Base-by-base conservation (phyloP, 2,888 invertebrate species). In the Trissonchulus sp. region DNA sequence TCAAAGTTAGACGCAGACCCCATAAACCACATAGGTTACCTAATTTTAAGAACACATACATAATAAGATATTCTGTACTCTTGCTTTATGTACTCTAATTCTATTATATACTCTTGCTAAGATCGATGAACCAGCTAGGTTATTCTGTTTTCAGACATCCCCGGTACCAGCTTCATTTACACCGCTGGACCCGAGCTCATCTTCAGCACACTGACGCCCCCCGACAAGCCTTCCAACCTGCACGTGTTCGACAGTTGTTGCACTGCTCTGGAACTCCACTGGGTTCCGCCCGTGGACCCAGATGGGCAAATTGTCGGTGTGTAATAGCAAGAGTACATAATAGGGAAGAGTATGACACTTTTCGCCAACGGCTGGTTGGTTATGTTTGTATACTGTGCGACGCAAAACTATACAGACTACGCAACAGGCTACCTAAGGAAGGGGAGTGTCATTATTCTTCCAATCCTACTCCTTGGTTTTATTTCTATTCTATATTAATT, bases 231-330 rank as follows among this genome's bases (percentile, higher is more conserved):
- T 30, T 65, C 65, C 3, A 65, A 65, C n/a, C 34, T 65, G 28
- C 31, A 65, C 15, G 65, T 65, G 28, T 8, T 65, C 8, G 65
- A 65, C 31, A 31, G 31, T 18, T 31, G 31, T 30, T 65, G 65
- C 34, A 65, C 15, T n/a, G 28, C 31, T 34, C 31, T 65, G 31
- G 34, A 65, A 30, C 65, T 65, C 34, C 31, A 8, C 31, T 65
- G 65, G 65, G n/a, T 8, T 31, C 8, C 65, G 31, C 65, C 65
- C 8, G 65, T 65, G 18, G 65, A 65, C 34, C 34, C 15, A 15
- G 31, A 65, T 15, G 34, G 34, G 15, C 65, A 65, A 65, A 65
- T 65, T n/a, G n/a, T 65, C n/a, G 65, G 65, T 65, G n/a, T n/a
- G n/a, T n/a, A n/a, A n/a, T n/a, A n/a, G n/a, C n/a, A n/a, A n/a